Evolutionary conservation across 2,888 invertebrate genomes (phyloP), one percentile per base, ranked within the genome.

Genomic region (Escarpia spicata): DNA sequence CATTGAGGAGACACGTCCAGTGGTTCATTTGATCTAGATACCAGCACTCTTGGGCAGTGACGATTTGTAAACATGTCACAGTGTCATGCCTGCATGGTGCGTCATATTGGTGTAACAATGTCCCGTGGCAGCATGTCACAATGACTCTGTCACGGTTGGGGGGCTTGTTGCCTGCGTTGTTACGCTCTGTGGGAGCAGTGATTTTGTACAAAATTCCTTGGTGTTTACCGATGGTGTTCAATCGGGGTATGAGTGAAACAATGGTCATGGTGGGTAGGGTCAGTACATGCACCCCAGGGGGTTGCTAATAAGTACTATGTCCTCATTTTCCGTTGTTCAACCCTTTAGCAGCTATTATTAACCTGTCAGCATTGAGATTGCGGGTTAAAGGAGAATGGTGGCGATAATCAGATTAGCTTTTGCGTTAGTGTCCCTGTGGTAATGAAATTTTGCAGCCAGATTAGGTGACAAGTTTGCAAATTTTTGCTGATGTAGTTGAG

Each of bases 291-390:
- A 75, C 75, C 75, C 75, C 75, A 26, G 75, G 75, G 75, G 75
- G 75, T 75, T 75, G 75, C n/a, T n/a, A 75, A 75, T 75, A 75
- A 75, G 75, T 75, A 75, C 26, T 26, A 75, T 75, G 75, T 75
- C 75, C 75, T 75, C 26, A n/a, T 75, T 75, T 75, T 75, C 75
- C 19, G 2, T 75, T 75, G 75, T 52, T 52, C 15, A 52, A 52
- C 10, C 26, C 2, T 75, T 75, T 75, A 75, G 26, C 75, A 6
- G 26, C 26, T 15, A 75, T 75, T n/a, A n/a, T 75, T 75, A 26
- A 26, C 75, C 75, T 75, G 75, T 75, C 75, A 75, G 75, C 19
- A 26, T 75, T 6, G 26, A 75, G 75, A 75, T 26, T 75, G 75
- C 19, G 75, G 19, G n/a, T n/a, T 4, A 75, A n/a, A 75, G 26